Evolutionary conservation across 2,888 invertebrate genomes (phyloP).

Genomic region (Calliphora vomitoria): DNA sequence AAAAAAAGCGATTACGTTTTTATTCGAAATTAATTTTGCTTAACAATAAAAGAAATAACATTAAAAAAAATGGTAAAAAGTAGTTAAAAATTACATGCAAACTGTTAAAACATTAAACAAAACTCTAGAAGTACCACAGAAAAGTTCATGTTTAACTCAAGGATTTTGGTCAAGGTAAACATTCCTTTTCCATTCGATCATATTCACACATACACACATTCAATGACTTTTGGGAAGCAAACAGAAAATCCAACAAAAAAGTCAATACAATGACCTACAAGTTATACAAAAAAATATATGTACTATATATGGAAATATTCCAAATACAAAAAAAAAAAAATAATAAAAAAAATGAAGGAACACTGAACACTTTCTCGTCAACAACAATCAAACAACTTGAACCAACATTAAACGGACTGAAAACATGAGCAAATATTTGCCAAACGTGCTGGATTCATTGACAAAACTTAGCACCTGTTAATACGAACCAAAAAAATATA

Average conservation of each 20-base stretch:
- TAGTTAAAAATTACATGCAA: slow-evolving; percentile 59
- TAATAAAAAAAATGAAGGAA: neutral
- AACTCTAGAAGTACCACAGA: neutral
- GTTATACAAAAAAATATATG: neutral
- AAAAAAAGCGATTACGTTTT: slow-evolving; percentile 36
- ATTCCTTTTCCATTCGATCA: slow-evolving; percentile 4
- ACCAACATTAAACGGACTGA: slow-evolving; percentile 48
- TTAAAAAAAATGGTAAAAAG: slow-evolving; percentile 6
- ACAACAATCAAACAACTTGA: slow-evolving; percentile 50
- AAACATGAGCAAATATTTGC: slow-evolving; percentile 73
- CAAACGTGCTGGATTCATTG: slow-evolving; percentile 72
- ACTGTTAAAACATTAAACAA: slow-evolving; percentile 13
- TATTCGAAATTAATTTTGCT: slow-evolving; percentile 41
- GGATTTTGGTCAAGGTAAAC: slow-evolving; percentile 63
- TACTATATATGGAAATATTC: neutral
- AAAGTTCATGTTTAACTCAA: slow-evolving; percentile 35
- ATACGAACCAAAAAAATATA: slow-evolving; percentile 21
- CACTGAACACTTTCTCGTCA: slow-evolving; percentile 57
- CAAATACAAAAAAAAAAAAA: neutral
- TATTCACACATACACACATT: slow-evolving; percentile 20
- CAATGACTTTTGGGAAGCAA: slow-evolving; percentile 31
- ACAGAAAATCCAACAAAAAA: slow-evolving; percentile 3
- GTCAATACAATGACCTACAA: slow-evolving; percentile 40
- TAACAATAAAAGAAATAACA: slow-evolving; percentile 42
- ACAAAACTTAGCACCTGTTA: slow-evolving; percentile 60